Conservation (phyloP, 2,797 vertebrate genomes). For the Oryzias dopingdopingensis region DNA sequence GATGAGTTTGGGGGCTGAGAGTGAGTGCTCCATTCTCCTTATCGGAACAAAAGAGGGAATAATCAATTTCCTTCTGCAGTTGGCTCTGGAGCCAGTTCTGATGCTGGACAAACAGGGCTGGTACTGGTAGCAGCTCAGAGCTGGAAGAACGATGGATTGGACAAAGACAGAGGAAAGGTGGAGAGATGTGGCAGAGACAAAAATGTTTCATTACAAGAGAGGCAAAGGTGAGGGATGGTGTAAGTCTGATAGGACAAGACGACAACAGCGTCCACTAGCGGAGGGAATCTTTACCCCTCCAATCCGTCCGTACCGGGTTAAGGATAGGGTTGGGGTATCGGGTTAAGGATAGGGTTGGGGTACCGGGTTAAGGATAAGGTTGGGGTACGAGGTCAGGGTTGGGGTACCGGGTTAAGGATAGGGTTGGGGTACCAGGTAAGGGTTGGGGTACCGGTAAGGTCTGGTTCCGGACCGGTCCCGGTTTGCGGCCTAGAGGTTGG, state of each 20-base stretch:
- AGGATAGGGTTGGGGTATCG: too few relatives aligned
- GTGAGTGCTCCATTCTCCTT: neutral
- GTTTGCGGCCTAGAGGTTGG: too few relatives aligned
- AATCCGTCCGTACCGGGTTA: too few relatives aligned
- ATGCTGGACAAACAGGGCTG: constrained; percentile 32
- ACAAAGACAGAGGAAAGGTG: constrained; percentile 4
- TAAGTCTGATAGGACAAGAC: constrained; percentile 19
- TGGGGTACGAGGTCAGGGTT: too few relatives aligned
- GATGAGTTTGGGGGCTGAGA: constrained; percentile 17
- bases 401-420: too few relatives aligned
- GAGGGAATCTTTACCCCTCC: too few relatives aligned
- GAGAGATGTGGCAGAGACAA: neutral
- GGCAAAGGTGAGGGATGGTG: constrained; percentile 21
- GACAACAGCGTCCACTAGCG: constrained; percentile 4
- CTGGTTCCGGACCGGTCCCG: too few relatives aligned
- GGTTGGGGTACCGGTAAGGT: too few relatives aligned
- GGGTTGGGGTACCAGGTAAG: too few relatives aligned
- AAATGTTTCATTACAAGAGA: constrained; percentile 29
- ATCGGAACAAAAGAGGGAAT: constrained; percentile 60
- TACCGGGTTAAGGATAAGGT: too few relatives aligned
- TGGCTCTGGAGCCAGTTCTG: too few relatives aligned
- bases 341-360: too few relatives aligned
- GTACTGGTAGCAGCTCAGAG: neutral
- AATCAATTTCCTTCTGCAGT: constrained; percentile 70
- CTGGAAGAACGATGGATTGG: constrained; percentile 37